Percentiles rank a stretch among this genome's conserved stretches.
Conservation (phyloP, 35 echinoderm and acorn worm species). For the Apostichopus californicus region DNA sequence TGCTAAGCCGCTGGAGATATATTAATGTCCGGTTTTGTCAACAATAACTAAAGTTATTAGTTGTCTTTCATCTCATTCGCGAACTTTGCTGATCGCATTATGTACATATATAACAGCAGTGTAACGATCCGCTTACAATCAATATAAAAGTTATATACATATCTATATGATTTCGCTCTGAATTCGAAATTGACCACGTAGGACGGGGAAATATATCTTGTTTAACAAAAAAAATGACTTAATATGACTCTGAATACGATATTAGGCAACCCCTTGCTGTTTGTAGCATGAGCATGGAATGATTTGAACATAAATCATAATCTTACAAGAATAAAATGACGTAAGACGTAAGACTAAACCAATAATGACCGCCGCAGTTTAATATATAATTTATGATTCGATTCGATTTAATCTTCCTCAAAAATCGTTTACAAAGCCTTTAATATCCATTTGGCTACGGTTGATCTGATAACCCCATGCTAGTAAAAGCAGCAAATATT, state of each 20-base stretch:
- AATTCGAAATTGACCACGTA: not conserved
- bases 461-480: slow-evolving; percentile 34
- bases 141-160: too few relatives aligned
- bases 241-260: not conserved
- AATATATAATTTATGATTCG: not conserved
- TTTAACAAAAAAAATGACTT: not conserved
- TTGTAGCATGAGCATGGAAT: not conserved
- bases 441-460: not conserved
- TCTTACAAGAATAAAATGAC: not conserved
- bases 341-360: too few relatives aligned
- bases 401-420: not conserved
- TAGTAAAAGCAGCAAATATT: not conserved
- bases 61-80: too few relatives aligned
- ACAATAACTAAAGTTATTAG: too few relatives aligned
- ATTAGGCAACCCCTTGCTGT: not conserved
- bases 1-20: too few relatives aligned
- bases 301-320: not conserved
- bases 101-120: too few relatives aligned
- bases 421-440: not conserved
- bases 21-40: too few relatives aligned
- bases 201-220: not conserved
- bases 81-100: too few relatives aligned
- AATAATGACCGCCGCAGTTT: not conserved
- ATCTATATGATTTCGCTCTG: not conserved
- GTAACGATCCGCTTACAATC: too few relatives aligned